Conservation (phyloP, 2,797 vertebrate species). For the Lithobates sylvaticus region DNA sequence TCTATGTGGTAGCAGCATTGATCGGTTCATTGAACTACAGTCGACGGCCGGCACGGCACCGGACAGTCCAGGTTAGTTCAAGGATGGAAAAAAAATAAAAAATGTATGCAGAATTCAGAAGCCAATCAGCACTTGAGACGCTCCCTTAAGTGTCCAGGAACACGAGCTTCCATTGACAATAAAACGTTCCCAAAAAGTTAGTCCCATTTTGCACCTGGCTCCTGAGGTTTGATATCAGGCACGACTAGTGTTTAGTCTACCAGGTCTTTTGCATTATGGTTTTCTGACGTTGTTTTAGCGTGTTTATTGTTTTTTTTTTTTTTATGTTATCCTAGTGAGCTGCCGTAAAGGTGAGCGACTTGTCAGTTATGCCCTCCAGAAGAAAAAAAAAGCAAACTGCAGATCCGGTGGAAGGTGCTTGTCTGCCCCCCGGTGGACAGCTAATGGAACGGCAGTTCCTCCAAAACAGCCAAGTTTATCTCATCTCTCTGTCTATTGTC, state of each 20-base stretch:
- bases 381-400: too few relatives aligned
- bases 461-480: not conserved
- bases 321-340: not conserved
- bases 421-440: not conserved
- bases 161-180: not conserved
- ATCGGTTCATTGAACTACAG: not conserved
- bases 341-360: not conserved
- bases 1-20: conserved; percentile 43
- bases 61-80: not conserved
- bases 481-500: not conserved
- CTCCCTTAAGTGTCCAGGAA: not conserved
- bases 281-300: not conserved
- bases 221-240: not conserved
- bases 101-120: not conserved
- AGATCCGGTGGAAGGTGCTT: not conserved
- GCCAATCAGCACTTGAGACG: not conserved
- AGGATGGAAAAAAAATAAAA: not conserved
- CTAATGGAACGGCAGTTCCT: not conserved
- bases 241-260: too few relatives aligned
- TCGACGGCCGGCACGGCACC: not conserved
- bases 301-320: not conserved
- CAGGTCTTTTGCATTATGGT: not conserved
- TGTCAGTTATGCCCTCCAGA: too few relatives aligned
- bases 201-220: not conserved
- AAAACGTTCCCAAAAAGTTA: not conserved